Base-by-base conservation (phyloP, 2,888 invertebrate genomes). In the Lumbricus terrestris region DNA sequence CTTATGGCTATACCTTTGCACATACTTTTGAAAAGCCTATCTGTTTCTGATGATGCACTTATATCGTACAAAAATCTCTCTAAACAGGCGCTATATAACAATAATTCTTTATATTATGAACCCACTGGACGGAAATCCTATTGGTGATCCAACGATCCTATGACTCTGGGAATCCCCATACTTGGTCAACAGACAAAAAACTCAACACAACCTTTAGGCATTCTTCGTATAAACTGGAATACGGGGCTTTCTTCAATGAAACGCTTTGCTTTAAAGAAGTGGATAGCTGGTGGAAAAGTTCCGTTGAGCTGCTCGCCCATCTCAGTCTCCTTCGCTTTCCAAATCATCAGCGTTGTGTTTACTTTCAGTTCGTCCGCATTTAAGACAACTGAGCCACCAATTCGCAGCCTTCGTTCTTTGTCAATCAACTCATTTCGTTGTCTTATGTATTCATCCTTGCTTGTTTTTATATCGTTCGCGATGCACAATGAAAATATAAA, bases 131-230 rank as follows among this genome's bases (percentile, higher is more conserved):
- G 89, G 42, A 47, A 33, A 54, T 16, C n/a, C n/a, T n/a, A n/a
- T n/a, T n/a, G n/a, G n/a, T n/a, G n/a, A n/a, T n/a, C n/a, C 29
- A 47, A 54, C 40, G 29, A 85, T 40, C 33, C 13, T n/a, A n/a
- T 23, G 54, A 69, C 69, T 69, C 29, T n/a, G 69, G 69, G 69
- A 69, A 69, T n/a, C 69, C 69, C 69, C 69, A 69, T 69, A 8
- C n/a, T 69, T n/a, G n/a, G 69, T 69, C 69, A 69, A 69, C 69
- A 20, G 47, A 47, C 47, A 15, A 88, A 0, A 33, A 88, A 23
- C 23, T 88, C 29, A 85, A 33, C 42, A 88, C 85, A 88, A 93
- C 93, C 93, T 93, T 93, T 93, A 3, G 93, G 93, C 93, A 93
- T 93, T 88, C 91, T 91, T 89, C 91, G 90, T 29, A 93, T 92